Percentiles rank a stretch among this genome's conserved stretches.
These are phyloP conservation scores for Scylla paramamosain DNA, from an alignment of 1,140 invertebrate species.

Conservation along the genomic window DNA sequence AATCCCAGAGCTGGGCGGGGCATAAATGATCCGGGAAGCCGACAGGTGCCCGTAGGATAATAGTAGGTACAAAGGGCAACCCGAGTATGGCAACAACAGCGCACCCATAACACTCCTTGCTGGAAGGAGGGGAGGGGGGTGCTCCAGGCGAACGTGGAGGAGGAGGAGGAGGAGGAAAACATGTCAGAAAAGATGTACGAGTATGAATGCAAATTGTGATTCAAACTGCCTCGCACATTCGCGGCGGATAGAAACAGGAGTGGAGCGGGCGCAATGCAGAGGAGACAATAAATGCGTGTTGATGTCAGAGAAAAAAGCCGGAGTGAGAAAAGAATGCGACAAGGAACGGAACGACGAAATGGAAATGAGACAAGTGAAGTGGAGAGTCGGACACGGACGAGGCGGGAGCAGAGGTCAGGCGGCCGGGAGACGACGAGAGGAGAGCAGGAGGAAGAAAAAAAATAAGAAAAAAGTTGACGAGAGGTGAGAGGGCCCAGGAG, in stretches of 20 bases:
- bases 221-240: too few relatives aligned
- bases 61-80: neutral
- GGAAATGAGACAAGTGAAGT: neutral
- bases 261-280: too few relatives aligned
- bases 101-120: conserved; percentile 49
- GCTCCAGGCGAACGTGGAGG: neutral
- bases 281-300: too few relatives aligned
- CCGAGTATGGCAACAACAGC: conserved; percentile 56
- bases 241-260: too few relatives aligned
- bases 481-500: neutral
- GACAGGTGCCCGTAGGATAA: conserved; percentile 28
- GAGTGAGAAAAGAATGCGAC: neutral
- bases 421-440: neutral
- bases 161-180: neutral
- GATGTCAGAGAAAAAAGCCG: too few relatives aligned
- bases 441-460: conserved; percentile 2
- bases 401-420: neutral
- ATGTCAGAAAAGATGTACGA: neutral
- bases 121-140: neutral
- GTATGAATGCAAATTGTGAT: too few relatives aligned
- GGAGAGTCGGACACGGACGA: neutral
- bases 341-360: neutral
- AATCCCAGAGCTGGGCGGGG: neutral
- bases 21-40: neutral
- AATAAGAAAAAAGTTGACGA: neutral